Percentiles rank a stretch among this genome's conserved stretches.
phyloP scores from a whole-genome alignment of 2,888 invertebrate genomes.

The Tridacna gigas region DNA sequence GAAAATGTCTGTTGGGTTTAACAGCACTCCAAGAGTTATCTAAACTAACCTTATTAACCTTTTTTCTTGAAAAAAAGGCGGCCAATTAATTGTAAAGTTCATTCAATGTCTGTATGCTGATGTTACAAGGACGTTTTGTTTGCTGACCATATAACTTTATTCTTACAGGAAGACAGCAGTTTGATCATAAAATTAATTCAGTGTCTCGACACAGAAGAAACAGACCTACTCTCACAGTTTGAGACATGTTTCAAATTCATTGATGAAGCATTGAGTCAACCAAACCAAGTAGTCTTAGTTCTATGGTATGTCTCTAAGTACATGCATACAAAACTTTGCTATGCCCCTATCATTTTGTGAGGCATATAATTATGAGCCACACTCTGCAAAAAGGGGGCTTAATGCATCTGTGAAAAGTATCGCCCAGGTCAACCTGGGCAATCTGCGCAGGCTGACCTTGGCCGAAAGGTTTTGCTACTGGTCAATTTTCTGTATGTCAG shows the following conservation, averaged over 20 bases:
- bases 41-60: too few species aligned
- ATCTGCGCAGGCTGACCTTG: too few species aligned
- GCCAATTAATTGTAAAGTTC: neutral
- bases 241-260: constrained; percentile 92
- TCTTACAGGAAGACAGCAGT: constrained; percentile 39
- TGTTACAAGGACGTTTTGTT: neutral
- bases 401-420: too few species aligned
- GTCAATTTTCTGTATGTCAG: too few species aligned
- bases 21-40: too few species aligned
- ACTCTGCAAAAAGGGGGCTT: too few species aligned
- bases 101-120: neutral
- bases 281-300: constrained; percentile 91
- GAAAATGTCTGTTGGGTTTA: too few species aligned
- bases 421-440: too few species aligned
- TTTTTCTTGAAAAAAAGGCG: neutral
- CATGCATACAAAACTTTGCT: too few species aligned
- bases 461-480: too few species aligned
- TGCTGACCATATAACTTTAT: neutral
- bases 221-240: constrained; percentile 92
- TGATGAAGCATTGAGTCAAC: constrained; percentile 87
- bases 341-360: too few species aligned
- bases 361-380: too few species aligned
- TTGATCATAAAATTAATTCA: constrained; percentile 66
- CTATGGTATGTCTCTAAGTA: constrained; percentile 89
- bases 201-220: constrained; percentile 85